A percentile compares a stretch with the other conserved stretches of the same genome.
Evolutionary conservation across 2,797 vertebrate species (phyloP).

Genomic region (Fundulus diaphanus): DNA sequence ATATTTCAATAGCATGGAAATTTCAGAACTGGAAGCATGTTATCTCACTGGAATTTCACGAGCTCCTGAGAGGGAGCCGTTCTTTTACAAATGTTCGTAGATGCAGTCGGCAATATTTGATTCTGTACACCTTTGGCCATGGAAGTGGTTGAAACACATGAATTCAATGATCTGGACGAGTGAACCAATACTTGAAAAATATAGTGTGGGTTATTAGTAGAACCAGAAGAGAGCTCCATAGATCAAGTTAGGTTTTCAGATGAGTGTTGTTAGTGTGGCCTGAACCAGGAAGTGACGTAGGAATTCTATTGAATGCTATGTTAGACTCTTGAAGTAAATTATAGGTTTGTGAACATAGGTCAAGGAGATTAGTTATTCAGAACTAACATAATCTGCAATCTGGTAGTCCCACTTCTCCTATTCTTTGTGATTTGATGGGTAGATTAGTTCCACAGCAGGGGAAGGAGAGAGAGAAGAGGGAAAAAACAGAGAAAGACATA

Average conservation of each 20-base stretch:
- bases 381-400: background rate
- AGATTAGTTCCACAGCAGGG: no score
- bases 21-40: background rate
- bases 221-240: background rate
- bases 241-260: background rate
- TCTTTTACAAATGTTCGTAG: slow-evolving; percentile 1
- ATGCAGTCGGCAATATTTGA: background rate
- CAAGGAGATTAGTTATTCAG: background rate
- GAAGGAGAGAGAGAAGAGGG: background rate
- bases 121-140: background rate
- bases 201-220: background rate
- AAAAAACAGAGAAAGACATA: background rate
- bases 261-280: background rate
- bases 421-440: no score
- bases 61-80: background rate
- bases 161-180: background rate
- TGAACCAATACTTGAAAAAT: background rate
- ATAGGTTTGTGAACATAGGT: background rate
- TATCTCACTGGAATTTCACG: background rate
- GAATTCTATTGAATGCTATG: background rate
- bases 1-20: background rate
- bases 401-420: no score
- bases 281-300: background rate
- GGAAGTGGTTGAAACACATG: background rate
- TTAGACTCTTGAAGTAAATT: background rate